Evolutionary conservation across 2,888 invertebrate species (phyloP), one percentile per base, ranked within the genome.

Genomic region (Oxystoma pomonae): DNA sequence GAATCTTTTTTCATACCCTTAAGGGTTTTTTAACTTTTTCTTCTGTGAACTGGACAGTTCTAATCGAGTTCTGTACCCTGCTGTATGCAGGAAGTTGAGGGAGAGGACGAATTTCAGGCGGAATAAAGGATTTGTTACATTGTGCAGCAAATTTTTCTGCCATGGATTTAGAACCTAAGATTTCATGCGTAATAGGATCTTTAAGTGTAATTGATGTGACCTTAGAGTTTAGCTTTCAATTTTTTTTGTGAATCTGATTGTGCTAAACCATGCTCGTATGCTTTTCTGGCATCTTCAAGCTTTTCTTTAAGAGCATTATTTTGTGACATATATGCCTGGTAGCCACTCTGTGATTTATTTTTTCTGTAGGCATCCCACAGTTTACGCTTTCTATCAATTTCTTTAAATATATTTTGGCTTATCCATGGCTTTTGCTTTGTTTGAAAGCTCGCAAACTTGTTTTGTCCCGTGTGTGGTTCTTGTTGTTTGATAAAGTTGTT

Each of bases 131-230:
- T 58, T 16, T 58, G 49, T 58, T 20, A 18, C 35, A 58, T 9
- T 58, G 59, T 19, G 35, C 51, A 2, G 50, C 35, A 51, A 35
- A 58, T 58, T 58, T 19, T 19, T 58, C 59, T 19, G 59, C 50
- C 50, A 58, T 50, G 51, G 17, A 18, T 58, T 7, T 19, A 51
- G 16, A 16, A 17, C 50, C 19, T 16, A 58, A 50, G 19, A 53
- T 16, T 19, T 58, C 17, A 5, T 58, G 50, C n/a, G 50, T 50
- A 22, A 49, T 50, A 1, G 50, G 59, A 49, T 58, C 59, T 58
- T 50, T 51, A 3, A 50, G 51, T 7, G 51, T 49, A 22, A 51
- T 51, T 18, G 18, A 7, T 58, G 59, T 17, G n/a, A 50, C 57
- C 17, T 57, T 57, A 19, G 17, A 58, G 17, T 58, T 58, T 20